phyloP scores from a whole-genome alignment of 2,797 vertebrate species.

The Coranthus polyacanthus region DNA sequence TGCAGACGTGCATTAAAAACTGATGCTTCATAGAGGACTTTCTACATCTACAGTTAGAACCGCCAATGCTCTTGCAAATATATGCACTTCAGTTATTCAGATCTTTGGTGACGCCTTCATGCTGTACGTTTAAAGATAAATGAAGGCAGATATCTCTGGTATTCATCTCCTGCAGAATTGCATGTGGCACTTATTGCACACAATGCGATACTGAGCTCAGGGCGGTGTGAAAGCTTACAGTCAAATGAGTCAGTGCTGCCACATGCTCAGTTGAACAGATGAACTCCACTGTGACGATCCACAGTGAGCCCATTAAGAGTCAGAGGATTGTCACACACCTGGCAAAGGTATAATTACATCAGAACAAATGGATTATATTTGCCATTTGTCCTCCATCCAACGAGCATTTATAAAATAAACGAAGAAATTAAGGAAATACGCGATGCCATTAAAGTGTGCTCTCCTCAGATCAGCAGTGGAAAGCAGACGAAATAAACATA shows the following conservation, averaged over 20 bases:
- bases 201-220: slow-evolving; percentile 42
- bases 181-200: slow-evolving; percentile 21
- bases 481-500: too few species aligned
- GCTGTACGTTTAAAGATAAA: slow-evolving; percentile 14
- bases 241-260: slow-evolving; percentile 67
- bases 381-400: slow-evolving; percentile 39
- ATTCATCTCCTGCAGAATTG: slow-evolving; percentile 21
- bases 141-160: slow-evolving; percentile 18
- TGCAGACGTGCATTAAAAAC: slow-evolving; percentile 2
- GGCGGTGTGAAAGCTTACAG: slow-evolving; percentile 49
- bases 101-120: background rate
- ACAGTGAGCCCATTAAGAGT: slow-evolving; percentile 51
- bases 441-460: background rate
- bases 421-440: background rate
- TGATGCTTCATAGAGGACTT: slow-evolving; percentile 4
- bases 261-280: slow-evolving; percentile 59
- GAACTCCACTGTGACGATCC: slow-evolving; percentile 45
- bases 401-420: background rate
- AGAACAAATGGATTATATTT: slow-evolving; percentile 28
- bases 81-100: slow-evolving; percentile 2
- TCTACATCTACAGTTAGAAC: background rate
- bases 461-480: slow-evolving; percentile 6
- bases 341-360: slow-evolving; percentile 31
- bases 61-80: background rate
- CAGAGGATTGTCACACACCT: slow-evolving; percentile 42